Evolutionary conservation across 2,797 vertebrate species (phyloP).

Genomic region (Argyrosomus regius): DNA sequence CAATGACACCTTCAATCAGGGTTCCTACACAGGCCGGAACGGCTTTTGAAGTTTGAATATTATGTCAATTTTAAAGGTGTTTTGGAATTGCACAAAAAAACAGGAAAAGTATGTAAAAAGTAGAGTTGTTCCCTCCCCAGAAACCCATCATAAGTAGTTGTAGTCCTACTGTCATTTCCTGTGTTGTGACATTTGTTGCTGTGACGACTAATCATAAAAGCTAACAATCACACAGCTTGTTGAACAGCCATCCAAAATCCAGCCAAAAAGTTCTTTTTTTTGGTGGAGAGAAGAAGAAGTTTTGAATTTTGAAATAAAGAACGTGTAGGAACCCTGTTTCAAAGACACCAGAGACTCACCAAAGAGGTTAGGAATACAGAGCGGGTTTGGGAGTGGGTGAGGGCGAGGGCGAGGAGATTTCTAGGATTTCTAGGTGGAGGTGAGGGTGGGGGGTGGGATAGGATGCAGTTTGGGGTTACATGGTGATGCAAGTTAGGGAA

Average conservation of each 20-base stretch:
- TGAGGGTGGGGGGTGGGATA: neutral
- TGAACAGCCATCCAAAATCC: conserved; percentile 35
- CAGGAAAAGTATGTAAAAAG: conserved; percentile 15
- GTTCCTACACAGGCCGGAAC: conserved; percentile 63
- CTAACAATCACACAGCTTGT: conserved; percentile 33
- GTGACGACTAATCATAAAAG: conserved; percentile 32
- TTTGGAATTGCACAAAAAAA: conserved; percentile 46
- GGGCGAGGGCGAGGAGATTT: neutral
- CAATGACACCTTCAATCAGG: conserved; percentile 53
- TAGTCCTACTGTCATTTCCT: conserved; percentile 29
- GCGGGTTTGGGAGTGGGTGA: conserved; percentile 29
- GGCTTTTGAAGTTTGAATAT: neutral
- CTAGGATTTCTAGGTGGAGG: conserved; percentile 20
- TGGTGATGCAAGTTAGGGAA: conserved; percentile 29
- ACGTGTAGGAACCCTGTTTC: conserved; percentile 75
- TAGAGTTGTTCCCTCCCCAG: neutral
- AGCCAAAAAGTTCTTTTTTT: neutral
- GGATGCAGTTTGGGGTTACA: neutral
- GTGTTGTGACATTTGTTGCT: conserved; percentile 54
- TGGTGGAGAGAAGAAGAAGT: neutral
- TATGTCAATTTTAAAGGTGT: conserved; percentile 31
- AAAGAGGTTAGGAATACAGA: conserved; percentile 65
- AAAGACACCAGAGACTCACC: conserved; percentile 66
- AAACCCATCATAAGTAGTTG: conserved; percentile 20
- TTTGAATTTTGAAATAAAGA: neutral